phyloP scores from a whole-genome alignment of 2,797 vertebrate genomes.

The Pampus argenteus region DNA sequence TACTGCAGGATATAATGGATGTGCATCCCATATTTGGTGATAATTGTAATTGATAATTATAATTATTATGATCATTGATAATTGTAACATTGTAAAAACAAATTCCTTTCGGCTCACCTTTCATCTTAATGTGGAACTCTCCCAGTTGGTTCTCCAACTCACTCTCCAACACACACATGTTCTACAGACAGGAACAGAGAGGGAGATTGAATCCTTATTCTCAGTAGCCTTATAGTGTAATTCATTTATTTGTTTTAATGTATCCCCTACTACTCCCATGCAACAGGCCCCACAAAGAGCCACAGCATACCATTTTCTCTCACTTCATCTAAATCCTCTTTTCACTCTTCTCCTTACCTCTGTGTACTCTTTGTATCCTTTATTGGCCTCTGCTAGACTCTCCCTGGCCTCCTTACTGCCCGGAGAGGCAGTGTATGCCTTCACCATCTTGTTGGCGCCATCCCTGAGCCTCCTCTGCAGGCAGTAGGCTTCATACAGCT shows the following conservation, averaged over 20 bases:
- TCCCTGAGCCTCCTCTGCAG: conserved; percentile 94
- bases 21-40: no score
- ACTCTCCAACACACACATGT: conserved; percentile 95
- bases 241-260: neutral
- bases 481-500: conserved; percentile 95
- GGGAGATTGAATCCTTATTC: neutral
- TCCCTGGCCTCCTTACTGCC: conserved; percentile 93
- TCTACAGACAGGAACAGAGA: conserved; percentile 77
- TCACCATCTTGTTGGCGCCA: conserved; percentile 96
- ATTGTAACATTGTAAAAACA: no score
- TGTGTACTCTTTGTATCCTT: conserved; percentile 95
- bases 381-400: conserved; percentile 93
- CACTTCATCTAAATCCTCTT: neutral
- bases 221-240: neutral
- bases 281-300: neutral
- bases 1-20: no score
- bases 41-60: no score
- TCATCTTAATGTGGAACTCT: conserved; percentile 96
- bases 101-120: no score
- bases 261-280: neutral
- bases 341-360: conserved; percentile 84
- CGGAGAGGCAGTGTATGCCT: conserved; percentile 89
- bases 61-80: no score
- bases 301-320: neutral
- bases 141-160: conserved; percentile 96